phyloP scores from a whole-genome alignment of 2,797 vertebrate genomes.

The Poecilia picta region DNA sequence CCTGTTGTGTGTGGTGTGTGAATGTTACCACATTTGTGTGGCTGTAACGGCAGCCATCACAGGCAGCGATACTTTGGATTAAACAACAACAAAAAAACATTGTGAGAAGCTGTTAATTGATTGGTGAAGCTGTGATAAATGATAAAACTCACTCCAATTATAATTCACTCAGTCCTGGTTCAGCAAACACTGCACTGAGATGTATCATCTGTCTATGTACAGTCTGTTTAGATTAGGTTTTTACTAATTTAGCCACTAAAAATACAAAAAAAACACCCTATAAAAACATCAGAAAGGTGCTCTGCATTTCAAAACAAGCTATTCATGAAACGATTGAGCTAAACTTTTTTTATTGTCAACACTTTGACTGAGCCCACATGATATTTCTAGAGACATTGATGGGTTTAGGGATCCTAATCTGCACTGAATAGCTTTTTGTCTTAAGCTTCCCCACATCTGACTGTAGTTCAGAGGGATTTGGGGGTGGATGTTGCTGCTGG shows the following conservation, averaged over 20 bases:
- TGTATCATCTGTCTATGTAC: neutral
- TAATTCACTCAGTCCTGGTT: constrained; percentile 4
- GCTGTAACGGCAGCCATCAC: no score
- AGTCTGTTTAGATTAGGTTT: neutral
- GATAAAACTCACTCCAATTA: neutral
- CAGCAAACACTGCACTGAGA: constrained; percentile 1
- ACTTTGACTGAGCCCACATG: constrained; percentile 1
- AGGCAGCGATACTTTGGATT: constrained; percentile 7
- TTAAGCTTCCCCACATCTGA: constrained; percentile 29
- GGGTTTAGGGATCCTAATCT: constrained; percentile 43
- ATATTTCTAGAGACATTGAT: constrained; percentile 23
- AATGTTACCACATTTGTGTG: no score
- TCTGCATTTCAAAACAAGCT: neutral
- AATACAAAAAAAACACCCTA: neutral
- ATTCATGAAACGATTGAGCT: constrained; percentile 6
- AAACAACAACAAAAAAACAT: constrained; percentile 10
- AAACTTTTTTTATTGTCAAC: constrained; percentile 17
- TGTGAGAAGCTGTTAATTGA: neutral
- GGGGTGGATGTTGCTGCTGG: constrained; percentile 48
- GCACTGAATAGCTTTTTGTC: constrained; percentile 42
- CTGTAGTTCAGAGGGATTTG: constrained; percentile 42
- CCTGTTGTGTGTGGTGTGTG: no score
- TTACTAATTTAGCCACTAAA: neutral
- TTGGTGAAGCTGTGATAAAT: constrained; percentile 8
- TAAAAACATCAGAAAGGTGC: constrained; percentile 1